Percentiles rank a stretch among this genome's conserved stretches.
These are phyloP conservation scores for Dynastes tityus DNA, from an alignment of 2,888 invertebrate species.

Conservation along the genomic window DNA sequence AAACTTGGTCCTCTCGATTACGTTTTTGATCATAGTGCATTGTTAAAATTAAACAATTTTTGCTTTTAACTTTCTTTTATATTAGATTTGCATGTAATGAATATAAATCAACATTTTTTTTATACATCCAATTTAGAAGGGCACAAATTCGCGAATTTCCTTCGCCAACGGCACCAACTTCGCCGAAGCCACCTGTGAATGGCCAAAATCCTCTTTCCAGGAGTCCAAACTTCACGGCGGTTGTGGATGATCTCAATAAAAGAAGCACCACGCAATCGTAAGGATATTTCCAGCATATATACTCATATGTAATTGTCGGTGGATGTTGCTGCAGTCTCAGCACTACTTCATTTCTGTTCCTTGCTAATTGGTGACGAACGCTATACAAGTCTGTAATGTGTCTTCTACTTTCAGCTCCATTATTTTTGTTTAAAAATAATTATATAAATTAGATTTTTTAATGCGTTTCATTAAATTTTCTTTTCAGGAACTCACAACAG, in stretches of 20 bases:
- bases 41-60: too few relatives aligned
- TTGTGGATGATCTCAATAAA: constrained; percentile 37
- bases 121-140: constrained; percentile 18
- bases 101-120: neutral
- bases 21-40: too few relatives aligned
- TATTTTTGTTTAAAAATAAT: too few relatives aligned
- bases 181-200: constrained; percentile 29
- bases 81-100: neutral
- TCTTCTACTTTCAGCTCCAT: neutral
- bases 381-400: too few relatives aligned
- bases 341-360: too few relatives aligned
- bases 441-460: neutral
- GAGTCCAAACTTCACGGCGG: constrained; percentile 19
- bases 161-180: constrained; percentile 50
- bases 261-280: constrained; percentile 19
- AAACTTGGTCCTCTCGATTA: too few relatives aligned
- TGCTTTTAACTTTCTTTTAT: too few relatives aligned
- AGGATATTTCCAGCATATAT: constrained; percentile 13
- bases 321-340: too few relatives aligned
- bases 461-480: neutral
- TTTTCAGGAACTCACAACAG: constrained; percentile 6
- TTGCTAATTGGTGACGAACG: too few relatives aligned
- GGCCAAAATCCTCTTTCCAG: constrained; percentile 32
- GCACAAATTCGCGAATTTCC: constrained; percentile 43
- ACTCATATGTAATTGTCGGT: neutral